Evolutionary conservation across 2,113 vertebrate genomes (phyloP).

Genomic region (Crotophaga sulcirostris): DNA sequence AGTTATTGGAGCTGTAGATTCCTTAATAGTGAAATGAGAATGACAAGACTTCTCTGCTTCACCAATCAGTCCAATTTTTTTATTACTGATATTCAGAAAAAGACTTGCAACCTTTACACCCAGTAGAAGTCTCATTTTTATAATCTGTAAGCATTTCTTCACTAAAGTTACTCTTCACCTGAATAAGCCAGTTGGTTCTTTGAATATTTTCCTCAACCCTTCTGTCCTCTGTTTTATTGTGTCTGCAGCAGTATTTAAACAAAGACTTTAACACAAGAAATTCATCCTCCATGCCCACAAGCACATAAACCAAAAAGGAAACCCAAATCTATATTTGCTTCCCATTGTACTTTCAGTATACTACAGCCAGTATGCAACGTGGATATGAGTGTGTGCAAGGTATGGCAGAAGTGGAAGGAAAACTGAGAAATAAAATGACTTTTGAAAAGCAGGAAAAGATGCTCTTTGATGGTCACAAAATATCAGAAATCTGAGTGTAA

Average conservation of each 20-base stretch:
- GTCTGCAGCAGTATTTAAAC: background rate
- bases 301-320: background rate
- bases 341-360: background rate
- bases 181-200: background rate
- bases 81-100: background rate
- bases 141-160: background rate
- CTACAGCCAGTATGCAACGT: accelerated
- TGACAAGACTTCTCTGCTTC: background rate
- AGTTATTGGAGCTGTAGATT: background rate
- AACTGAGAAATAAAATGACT: background rate
- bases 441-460: background rate
- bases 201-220: background rate
- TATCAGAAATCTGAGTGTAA: background rate
- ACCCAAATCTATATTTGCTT: background rate
- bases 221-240: background rate
- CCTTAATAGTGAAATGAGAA: background rate
- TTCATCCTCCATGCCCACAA: background rate
- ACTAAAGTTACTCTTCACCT: background rate
- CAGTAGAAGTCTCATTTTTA: background rate
- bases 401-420: background rate
- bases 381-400: background rate
- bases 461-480: background rate
- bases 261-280: background rate
- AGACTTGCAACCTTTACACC: background rate
- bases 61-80: background rate